Evolutionary conservation across 2,888 invertebrate genomes (phyloP), one percentile per base, ranked within the genome.

Genomic region (Cheilosia pagana): DNA sequence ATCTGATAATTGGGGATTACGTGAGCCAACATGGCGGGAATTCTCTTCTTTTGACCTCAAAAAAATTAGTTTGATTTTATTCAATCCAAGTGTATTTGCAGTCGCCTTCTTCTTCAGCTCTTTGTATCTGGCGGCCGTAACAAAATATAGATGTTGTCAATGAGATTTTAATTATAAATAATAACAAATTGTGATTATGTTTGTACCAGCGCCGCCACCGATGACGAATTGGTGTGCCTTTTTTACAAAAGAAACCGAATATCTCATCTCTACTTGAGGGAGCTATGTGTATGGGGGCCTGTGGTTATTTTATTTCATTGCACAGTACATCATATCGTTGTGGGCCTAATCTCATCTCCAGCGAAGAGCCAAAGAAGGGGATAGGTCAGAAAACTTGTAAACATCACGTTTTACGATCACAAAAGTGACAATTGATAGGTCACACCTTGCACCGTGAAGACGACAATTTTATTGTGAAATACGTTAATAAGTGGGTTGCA

Each of bases 361-460:
- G 1, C 19, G 45, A 45, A 8, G 45, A 45, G 19, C 45, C 16
- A 8, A 19, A 19, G 45, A 16, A 45, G 45, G 16, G n/a, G 43
- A 43, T 43, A 43, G 43, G 14, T 43, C 16, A 43, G n/a, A 43
- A 43, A 43, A 16, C 45, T 16, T 43, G 45, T 45, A 45, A 45
- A 45, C 45, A 45, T 45, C 45, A 45, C 45, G 45, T 45, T 45
- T 45, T 45, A 45, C 45, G 45, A 19, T 19, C 45, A 45, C 45
- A 45, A 16, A 16, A 45, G 45, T 45, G 45, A 45, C 45, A 45
- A 45, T 45, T 45, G 35, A 39, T 59, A 39, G 57, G 39, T 59
- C 57, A 59, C 57, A 59, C 57, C 57, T 59, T 39, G 21, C 57
- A 23, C 35, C 57, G 57, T 59, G 39, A 59, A 21, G 39, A 39